Conservation (phyloP, 2,888 invertebrate genomes). For the Zhengitettix transpicula region DNA sequence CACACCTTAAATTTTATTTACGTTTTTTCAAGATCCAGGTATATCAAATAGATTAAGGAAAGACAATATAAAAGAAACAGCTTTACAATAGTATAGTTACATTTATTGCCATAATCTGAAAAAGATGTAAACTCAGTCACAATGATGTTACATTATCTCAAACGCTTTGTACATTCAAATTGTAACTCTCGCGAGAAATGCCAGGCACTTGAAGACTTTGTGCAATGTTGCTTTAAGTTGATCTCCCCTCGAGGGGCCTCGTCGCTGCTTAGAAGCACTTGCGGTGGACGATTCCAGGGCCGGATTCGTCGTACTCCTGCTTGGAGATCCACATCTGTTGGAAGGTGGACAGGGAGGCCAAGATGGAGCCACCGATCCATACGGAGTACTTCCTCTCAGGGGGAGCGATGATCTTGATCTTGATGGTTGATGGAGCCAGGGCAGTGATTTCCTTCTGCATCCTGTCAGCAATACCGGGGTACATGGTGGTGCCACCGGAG, state of each 20-base stretch:
- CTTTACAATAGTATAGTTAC: no score
- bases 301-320: constrained; percentile 80
- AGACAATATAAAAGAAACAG: no score
- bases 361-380: constrained; percentile 79
- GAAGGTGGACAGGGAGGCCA: constrained; percentile 78
- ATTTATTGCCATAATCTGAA: no score
- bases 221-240: no score
- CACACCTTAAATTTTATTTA: no score
- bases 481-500: constrained; percentile 81
- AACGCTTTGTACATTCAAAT: no score
- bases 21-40: no score
- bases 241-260: background rate
- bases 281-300: constrained; percentile 56
- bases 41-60: no score
- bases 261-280: constrained; percentile 44
- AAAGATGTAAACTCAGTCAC: no score
- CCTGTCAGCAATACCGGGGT: constrained; percentile 77
- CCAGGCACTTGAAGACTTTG: no score
- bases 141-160: no score
- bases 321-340: constrained; percentile 88
- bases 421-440: constrained; percentile 80
- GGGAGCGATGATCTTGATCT: constrained; percentile 88
- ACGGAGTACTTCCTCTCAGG: constrained; percentile 83
- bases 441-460: constrained; percentile 84
- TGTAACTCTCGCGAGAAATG: no score